A percentile compares a stretch with the other conserved stretches of the same genome.
These are phyloP conservation scores for Pedetes capensis DNA, from an alignment of 2,113 vertebrate species.

Conservation along the genomic window DNA sequence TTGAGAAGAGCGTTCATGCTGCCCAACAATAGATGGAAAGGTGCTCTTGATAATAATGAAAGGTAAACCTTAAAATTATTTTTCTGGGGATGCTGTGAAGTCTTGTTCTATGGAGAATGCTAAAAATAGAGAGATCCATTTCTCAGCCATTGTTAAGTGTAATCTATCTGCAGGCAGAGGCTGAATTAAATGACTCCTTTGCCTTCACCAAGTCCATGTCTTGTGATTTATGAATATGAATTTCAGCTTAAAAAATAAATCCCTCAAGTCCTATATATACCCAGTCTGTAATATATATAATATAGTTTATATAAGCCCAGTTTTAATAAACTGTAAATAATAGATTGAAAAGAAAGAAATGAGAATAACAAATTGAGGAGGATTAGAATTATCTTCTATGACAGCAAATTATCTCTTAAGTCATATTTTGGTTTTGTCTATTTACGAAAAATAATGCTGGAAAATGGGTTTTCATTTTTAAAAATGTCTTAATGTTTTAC, in stretches of 20 bases:
- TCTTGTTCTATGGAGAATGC: neutral
- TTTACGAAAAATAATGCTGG: constrained; percentile 15
- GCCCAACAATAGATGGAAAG: neutral
- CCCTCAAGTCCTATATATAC: neutral
- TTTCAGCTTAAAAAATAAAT: neutral
- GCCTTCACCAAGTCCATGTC: neutral
- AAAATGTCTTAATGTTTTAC: neutral
- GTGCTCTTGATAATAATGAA: neutral
- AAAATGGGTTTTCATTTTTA: constrained; percentile 4
- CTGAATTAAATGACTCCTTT: neutral
- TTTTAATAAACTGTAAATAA: neutral
- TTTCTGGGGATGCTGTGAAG: neutral
- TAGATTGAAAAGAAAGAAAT: neutral
- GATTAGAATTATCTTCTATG: neutral
- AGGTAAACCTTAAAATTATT: neutral
- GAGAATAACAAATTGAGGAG: neutral
- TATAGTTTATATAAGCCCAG: neutral
- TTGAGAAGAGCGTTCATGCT: neutral
- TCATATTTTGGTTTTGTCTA: constrained; percentile 1
- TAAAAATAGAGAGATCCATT: neutral
- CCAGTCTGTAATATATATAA: neutral
- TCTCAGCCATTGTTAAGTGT: neutral
- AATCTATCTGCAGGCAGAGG: neutral
- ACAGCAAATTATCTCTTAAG: neutral
- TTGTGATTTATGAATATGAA: neutral